Percentiles rank a stretch among this genome's conserved stretches.
Conservation (phyloP, 2,888 invertebrate genomes). For the Notodonta ziczac region DNA sequence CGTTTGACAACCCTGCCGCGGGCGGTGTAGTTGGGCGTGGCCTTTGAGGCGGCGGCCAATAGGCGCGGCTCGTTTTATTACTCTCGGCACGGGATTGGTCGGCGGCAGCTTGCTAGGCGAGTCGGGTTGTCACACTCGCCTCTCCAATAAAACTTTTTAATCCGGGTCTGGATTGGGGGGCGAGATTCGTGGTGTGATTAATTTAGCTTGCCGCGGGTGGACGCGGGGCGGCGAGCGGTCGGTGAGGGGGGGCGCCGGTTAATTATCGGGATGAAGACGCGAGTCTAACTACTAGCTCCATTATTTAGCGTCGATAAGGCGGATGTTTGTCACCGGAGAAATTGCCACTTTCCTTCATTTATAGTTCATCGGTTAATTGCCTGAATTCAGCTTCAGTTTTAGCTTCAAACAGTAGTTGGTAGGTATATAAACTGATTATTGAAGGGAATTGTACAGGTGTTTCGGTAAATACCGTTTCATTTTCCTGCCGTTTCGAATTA, state of each 20-base stretch:
- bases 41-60: constrained; percentile 58
- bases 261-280: constrained; percentile 84
- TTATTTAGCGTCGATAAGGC: constrained; percentile 81
- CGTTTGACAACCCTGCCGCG: constrained; percentile 74
- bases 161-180: constrained; percentile 79
- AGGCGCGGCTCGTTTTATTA: constrained; percentile 39
- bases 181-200: constrained; percentile 84
- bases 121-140: constrained; percentile 71
- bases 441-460: constrained; percentile 40
- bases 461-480: constrained; percentile 17
- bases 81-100: constrained; percentile 57
- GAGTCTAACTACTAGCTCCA: constrained; percentile 79
- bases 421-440: constrained; percentile 35
- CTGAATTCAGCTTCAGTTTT: constrained; percentile 28
- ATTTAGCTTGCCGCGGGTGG: constrained; percentile 68
- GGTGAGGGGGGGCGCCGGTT: constrained; percentile 54
- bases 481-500: constrained; percentile 16
- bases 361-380: constrained; percentile 74
- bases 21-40: constrained; percentile 69
- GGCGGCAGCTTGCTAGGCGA: constrained; percentile 54
- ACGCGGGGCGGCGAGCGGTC: constrained; percentile 30
- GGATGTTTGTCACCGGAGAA: constrained; percentile 79
- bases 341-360: constrained; percentile 78
- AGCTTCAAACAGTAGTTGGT: constrained; percentile 11
- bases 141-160: constrained; percentile 84